Conservation (phyloP, 2,888 invertebrate species). For the Cryptocephalus moraei region DNA sequence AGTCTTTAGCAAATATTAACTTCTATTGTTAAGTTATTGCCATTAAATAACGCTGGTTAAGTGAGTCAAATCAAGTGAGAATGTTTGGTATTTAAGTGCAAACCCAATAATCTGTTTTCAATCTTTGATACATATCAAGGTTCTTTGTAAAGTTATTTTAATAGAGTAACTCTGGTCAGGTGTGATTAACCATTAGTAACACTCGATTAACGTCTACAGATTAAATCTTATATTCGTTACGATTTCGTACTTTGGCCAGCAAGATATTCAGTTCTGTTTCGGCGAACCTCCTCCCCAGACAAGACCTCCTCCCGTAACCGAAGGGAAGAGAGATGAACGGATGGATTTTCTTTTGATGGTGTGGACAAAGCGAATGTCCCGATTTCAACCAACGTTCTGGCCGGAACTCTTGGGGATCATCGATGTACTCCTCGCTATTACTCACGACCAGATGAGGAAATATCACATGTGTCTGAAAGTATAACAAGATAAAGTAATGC, state of each 20-base stretch:
- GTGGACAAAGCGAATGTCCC: conserved; percentile 23
- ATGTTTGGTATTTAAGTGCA: too few species aligned
- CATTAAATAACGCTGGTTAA: background rate
- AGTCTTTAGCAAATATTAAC: background rate
- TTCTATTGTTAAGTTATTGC: background rate
- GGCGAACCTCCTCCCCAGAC: conserved; percentile 70
- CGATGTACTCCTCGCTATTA: conserved; percentile 61
- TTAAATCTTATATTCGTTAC: too few species aligned
- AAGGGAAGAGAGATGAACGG: conserved; percentile 68
- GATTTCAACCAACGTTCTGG: conserved; percentile 71
- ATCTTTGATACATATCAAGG: background rate
- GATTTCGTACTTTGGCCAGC: conserved; percentile 52
- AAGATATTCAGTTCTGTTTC: conserved; percentile 68
- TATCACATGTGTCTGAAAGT: conserved; percentile 63
- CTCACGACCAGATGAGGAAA: conserved; percentile 71
- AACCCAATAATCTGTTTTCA: too few species aligned
- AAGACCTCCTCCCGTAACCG: conserved; percentile 67
- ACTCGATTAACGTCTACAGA: too few species aligned
- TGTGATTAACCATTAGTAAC: background rate
- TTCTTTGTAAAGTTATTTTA: background rate
- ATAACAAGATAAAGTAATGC: conserved; percentile 1
- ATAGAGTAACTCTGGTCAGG: background rate
- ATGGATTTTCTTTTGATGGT: conserved; percentile 50
- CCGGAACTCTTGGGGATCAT: conserved; percentile 55
- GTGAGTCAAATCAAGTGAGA: background rate